A percentile compares a stretch with the other conserved stretches of the same genome.
phyloP scores from a whole-genome alignment of 2,113 vertebrate genomes.

The Neogale vison region DNA sequence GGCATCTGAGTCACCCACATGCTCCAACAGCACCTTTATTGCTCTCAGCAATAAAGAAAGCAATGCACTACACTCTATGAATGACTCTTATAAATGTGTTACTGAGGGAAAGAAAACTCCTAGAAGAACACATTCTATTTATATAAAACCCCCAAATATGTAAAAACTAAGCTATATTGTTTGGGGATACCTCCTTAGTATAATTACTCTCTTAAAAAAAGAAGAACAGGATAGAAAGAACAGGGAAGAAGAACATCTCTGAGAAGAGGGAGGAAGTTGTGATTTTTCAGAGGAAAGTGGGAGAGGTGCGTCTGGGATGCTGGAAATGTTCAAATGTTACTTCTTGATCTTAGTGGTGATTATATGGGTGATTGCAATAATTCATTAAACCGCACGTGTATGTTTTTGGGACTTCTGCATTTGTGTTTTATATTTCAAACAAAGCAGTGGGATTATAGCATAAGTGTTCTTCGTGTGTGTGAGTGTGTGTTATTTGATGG shows the following conservation, averaged over 20 bases:
- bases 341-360: not conserved
- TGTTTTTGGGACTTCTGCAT: not conserved
- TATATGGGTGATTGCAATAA: not conserved
- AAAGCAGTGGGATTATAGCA: not conserved
- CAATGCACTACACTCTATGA: not conserved
- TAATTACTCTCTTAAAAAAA: not conserved
- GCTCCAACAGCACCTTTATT: no score
- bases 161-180: not conserved
- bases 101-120: not conserved
- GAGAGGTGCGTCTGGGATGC: not conserved
- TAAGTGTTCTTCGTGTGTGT: not conserved
- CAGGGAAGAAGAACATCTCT: no score
- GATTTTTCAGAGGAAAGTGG: not conserved
- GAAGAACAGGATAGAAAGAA: not conserved
- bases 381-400: not conserved
- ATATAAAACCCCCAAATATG: not conserved
- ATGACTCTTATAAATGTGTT: not conserved
- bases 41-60: not conserved
- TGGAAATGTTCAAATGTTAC: not conserved
- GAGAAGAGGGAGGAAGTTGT: not conserved
- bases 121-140: not conserved
- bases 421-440: conserved; percentile 10
- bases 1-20: no score
- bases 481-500: not conserved
- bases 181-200: not conserved